Base-by-base conservation (phyloP, 2,113 vertebrate genomes). In the Aegotheles bennettii region DNA sequence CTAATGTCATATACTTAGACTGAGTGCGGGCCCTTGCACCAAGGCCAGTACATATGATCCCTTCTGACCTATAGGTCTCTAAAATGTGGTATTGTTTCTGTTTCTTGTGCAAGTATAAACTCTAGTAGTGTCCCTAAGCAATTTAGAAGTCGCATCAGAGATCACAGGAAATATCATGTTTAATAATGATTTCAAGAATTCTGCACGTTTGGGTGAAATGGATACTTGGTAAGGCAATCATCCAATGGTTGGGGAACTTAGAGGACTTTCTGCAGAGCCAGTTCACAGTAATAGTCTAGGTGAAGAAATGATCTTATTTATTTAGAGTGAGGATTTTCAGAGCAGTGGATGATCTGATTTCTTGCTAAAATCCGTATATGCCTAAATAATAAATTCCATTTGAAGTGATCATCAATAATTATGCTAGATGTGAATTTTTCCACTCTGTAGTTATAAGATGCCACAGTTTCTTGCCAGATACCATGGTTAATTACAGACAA, bases 401-500 rank as follows among this genome's bases (percentile, higher is more conserved):
- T 74, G 33, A 88, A 87, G 29, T 56, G 23, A 80, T 81, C 53
- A 89, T 92, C 56, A 88, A 79, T 88, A 92, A 74, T 83, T 63
- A 63, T 51, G 42, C 35, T 83, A 63, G 73, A 91, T 95, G 63
- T 85, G 59, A 53, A 18, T 63, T 94, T 87, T 90, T 65, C 51
- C 33, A 70, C 26, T 50, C 23, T 67, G 74, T 33, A 74, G 50
- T 77, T 80, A 5, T 68, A 80, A 91, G 68, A 87, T 63, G 50
- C 51, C n/a, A 48, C 24, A 56, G 53, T 83, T 80, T 89, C 79
- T 91, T 94, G 15, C 70, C 45, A 90, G 84, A 80, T 70, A 77
- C 50, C 33, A 35, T 67, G 59, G 63, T 90, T 96, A 92, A 93
- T 90, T 94, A 77, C 67, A 74, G 67, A 86, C 14, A 54, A 95